These are phyloP conservation scores for Mimumesa dahlbomi DNA, from an alignment of 2,888 invertebrate genomes.

Conservation along the genomic window DNA sequence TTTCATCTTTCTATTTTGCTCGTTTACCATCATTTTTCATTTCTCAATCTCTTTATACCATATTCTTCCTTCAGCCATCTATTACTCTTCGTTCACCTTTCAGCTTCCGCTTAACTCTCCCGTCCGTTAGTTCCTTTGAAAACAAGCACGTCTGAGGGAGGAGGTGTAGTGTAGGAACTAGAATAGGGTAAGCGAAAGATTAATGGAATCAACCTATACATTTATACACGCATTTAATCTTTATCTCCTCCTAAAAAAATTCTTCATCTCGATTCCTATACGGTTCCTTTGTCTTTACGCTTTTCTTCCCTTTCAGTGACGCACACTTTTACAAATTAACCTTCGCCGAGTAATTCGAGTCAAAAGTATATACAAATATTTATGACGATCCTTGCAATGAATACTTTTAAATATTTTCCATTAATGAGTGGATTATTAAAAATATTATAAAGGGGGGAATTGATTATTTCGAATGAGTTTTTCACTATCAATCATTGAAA, in stretches of 20 bases:
- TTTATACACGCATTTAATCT: constrained; percentile 42
- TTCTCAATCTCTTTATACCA: constrained; percentile 53
- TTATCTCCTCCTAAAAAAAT: constrained; percentile 13
- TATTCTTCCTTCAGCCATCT: constrained; percentile 50
- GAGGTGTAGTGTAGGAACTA: constrained; percentile 32
- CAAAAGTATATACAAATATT: no score
- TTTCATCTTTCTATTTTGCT: constrained; percentile 21
- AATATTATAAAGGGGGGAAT: no score
- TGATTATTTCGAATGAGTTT: no score
- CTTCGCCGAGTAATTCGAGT: no score
- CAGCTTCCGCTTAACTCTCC: constrained; percentile 50
- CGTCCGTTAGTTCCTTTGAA: constrained; percentile 52
- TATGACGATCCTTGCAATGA: no score
- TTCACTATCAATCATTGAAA: no score
- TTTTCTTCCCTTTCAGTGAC: neutral
- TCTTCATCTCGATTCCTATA: constrained; percentile 13
- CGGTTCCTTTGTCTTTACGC: no score
- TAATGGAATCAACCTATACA: constrained; percentile 47
- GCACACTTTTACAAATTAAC: neutral
- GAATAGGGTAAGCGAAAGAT: constrained; percentile 46
- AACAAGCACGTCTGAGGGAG: constrained; percentile 42
- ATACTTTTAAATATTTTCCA: no score
- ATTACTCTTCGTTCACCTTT: constrained; percentile 57
- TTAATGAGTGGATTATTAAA: no score
- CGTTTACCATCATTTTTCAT: constrained; percentile 49